A percentile compares a stretch with the other conserved stretches of the same genome.
phyloP scores from a whole-genome alignment of 2,113 vertebrate genomes.

The Neogobius melanostomus region DNA sequence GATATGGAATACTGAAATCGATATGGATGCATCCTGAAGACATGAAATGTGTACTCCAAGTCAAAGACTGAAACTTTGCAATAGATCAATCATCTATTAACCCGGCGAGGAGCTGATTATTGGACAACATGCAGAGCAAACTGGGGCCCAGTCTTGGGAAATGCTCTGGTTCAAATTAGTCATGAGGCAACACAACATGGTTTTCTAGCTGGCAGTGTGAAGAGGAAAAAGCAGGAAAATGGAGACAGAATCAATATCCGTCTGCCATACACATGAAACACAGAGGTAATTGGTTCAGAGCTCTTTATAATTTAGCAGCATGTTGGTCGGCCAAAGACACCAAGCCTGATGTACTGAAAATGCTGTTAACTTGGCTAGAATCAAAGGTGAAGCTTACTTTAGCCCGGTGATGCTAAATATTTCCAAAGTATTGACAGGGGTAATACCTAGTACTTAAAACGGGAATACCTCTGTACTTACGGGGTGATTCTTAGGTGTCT shows the following conservation, averaged over 20 bases:
- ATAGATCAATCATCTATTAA: conserved; percentile 44
- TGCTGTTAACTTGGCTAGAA: conserved; percentile 44
- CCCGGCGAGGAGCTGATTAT: conserved; percentile 46
- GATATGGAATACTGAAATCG: too few species aligned
- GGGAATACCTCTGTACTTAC: too few species aligned
- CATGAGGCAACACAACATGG: conserved; percentile 66
- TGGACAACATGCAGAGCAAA: conserved; percentile 35
- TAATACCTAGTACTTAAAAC: too few species aligned
- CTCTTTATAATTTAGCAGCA: conserved; percentile 64
- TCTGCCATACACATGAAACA: conserved; percentile 75
- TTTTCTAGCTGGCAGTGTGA: conserved; percentile 53
- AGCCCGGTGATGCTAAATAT: not conserved
- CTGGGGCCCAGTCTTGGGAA: conserved; percentile 56
- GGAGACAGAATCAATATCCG: conserved; percentile 51
- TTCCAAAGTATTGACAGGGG: too few species aligned
- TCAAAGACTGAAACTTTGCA: conserved; percentile 20
- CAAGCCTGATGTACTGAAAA: conserved; percentile 51
- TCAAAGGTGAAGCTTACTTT: not conserved
- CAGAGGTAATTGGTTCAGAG: conserved; percentile 65
- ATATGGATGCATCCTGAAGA: too few species aligned
- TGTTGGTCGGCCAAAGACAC: conserved; percentile 64
- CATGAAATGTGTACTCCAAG: too few species aligned
- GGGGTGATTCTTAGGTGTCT: too few species aligned
- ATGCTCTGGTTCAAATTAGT: conserved; percentile 81
- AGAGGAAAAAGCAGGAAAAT: conserved; percentile 52